Evolutionary conservation across 2,113 vertebrate species (phyloP).

Genomic region (Rutilus rutilus): DNA sequence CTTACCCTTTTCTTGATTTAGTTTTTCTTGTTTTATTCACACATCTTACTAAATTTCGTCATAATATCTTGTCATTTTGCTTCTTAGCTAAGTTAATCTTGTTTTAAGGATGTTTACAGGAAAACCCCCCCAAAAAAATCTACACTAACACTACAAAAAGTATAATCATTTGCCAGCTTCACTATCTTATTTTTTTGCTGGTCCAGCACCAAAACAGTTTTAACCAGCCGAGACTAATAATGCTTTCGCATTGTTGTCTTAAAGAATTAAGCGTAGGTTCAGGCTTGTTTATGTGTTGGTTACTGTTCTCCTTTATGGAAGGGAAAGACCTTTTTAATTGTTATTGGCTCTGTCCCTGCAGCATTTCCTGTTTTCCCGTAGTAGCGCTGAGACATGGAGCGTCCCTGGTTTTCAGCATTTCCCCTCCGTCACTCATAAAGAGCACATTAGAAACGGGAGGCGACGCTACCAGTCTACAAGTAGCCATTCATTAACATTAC

Average conservation of each 20-base stretch:
- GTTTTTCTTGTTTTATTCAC: background rate
- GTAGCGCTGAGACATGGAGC: background rate
- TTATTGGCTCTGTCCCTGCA: constrained; percentile 32
- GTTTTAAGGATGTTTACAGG: background rate
- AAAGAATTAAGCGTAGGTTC: background rate
- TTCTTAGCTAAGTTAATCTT: background rate
- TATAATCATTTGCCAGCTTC: too few species aligned
- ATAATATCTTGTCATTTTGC: background rate
- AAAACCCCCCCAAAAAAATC: background rate
- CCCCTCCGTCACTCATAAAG: constrained; percentile 27
- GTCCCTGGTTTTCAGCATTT: constrained; percentile 36
- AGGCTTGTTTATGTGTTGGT: background rate
- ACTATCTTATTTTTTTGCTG: background rate
- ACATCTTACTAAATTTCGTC: too few species aligned
- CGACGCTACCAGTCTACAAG: constrained; percentile 19
- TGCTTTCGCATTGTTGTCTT: background rate
- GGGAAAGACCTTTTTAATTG: background rate
- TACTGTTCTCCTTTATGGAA: background rate
- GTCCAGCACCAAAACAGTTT: background rate
- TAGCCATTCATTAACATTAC: constrained; percentile 29
- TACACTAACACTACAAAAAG: background rate
- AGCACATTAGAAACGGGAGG: constrained; percentile 12
- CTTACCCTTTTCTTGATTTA: background rate
- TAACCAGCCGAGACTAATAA: background rate
- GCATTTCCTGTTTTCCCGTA: constrained; percentile 44